Evolutionary conservation across 2,888 invertebrate genomes (phyloP), one percentile per base, ranked within the genome.

Genomic region (Elegia similella): DNA sequence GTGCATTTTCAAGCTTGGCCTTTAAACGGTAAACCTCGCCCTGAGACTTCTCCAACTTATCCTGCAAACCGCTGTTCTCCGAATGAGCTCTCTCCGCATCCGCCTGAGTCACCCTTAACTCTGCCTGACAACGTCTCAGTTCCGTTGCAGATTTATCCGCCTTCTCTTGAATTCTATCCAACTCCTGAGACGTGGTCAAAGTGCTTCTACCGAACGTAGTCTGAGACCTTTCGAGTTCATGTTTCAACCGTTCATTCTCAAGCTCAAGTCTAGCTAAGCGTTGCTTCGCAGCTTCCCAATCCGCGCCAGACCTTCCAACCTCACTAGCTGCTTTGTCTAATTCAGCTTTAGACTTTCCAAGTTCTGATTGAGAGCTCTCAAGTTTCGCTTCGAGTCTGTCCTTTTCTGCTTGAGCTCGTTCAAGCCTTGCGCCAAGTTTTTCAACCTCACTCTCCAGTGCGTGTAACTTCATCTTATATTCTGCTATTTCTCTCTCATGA

Each of bases 1-100:
- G 97, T 83, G 98, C 97, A 92, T 98, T 98, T 92, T 98, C 98
- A 75, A 98, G 92, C 79, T 98, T 96, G 43, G 98, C 98, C 85
- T 98, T 98, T 70, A 98, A 93, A 83, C 98, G 95, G 79, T 98
- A 98, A 42, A 98, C 97, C 86, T 98, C 98, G 62, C 98, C 98
- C 86, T 98, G 98, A 57, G 97, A 97, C 89, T 98, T 97, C 82
- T 98, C 98, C 62, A 98, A 88, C 90, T 98, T 98, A 76, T 98
- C 98, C 81, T 98, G 98, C 59, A 98, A 91, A 13, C 95, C 95
- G 52, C 96, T 94, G 0, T 97, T 95, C 81, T 98, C 97, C 34
- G 95, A 93, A 60, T 96, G 94, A 48, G 96, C 95, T 76, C 98
- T 93, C 75, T 98, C 98, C 66, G 96, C 96, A 81, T 98, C 98